These are phyloP conservation scores for Epizoanthus stellaris DNA, from an alignment of 92 coral and sea anemone species.

Conservation along the genomic window DNA sequence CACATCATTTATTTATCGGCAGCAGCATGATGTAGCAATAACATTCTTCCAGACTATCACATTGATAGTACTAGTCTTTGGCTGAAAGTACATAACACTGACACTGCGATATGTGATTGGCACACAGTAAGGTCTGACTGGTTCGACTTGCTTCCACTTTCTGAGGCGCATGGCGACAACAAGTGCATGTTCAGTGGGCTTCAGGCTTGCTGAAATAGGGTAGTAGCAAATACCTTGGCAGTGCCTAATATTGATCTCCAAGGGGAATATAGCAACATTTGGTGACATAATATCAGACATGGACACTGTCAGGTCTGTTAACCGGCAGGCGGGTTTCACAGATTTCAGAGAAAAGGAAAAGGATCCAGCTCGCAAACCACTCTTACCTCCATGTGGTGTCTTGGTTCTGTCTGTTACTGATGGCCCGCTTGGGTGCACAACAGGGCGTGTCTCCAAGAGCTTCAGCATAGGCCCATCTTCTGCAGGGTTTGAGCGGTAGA, in stretches of 20 bases:
- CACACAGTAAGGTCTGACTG: constrained; percentile 12
- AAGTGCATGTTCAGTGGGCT: constrained; percentile 8
- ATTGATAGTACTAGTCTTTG: not conserved
- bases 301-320: not conserved
- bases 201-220: not conserved
- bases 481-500: not conserved
- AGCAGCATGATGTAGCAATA: constrained; percentile 22
- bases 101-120: not conserved
- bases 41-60: constrained; percentile 26
- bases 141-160: not conserved
- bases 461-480: not conserved
- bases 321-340: not conserved
- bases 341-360: not conserved
- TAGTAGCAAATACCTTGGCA: constrained; percentile 12
- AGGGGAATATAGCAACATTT: too few relatives aligned
- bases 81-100: not conserved
- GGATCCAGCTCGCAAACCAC: not conserved
- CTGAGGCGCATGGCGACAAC: not conserved
- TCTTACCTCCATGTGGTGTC: not conserved
- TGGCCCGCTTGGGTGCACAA: not conserved
- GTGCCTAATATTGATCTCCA: not conserved
- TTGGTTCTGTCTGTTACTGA: not conserved
- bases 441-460: constrained; percentile 6
- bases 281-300: too few relatives aligned
- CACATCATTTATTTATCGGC: not conserved